Percentiles rank a stretch among this genome's conserved stretches.
phyloP scores from a whole-genome alignment of 1,140 invertebrate genomes.

The Hestina assimilis region DNA sequence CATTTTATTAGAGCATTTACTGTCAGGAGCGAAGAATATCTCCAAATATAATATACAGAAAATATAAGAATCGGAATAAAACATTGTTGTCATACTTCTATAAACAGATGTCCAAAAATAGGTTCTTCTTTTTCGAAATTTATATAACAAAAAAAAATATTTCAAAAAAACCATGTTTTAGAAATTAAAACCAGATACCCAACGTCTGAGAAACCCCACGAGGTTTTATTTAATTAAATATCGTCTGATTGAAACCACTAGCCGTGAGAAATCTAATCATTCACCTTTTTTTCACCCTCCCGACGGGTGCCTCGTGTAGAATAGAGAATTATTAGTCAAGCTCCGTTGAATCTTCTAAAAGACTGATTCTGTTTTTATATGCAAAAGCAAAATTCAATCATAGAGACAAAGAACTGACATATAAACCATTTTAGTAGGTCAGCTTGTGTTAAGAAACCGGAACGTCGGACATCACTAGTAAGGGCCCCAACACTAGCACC shows the following conservation, averaged over 20 bases:
- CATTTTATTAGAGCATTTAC: too few species aligned
- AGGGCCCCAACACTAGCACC: too few species aligned
- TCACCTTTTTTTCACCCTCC: slow-evolving; percentile 39
- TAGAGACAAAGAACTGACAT: slow-evolving; percentile 4
- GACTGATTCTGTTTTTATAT: not conserved
- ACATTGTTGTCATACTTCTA: too few species aligned
- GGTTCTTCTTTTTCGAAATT: not conserved
- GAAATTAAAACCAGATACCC: slow-evolving; percentile 18
- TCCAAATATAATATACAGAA: too few species aligned
- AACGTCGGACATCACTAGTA: too few species aligned
- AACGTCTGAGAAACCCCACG: slow-evolving; percentile 34
- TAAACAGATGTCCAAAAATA: too few species aligned
- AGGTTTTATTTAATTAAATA: slow-evolving; percentile 56
- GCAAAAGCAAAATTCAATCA: not conserved
- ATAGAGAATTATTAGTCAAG: slow-evolving; percentile 27
- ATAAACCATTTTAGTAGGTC: slow-evolving; percentile 1
- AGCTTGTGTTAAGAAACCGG: not conserved
- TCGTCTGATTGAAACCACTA: slow-evolving; percentile 54
- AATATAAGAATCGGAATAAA: too few species aligned
- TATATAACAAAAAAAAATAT: not conserved
- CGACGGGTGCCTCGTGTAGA: slow-evolving; percentile 18
- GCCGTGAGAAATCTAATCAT: slow-evolving; percentile 52
- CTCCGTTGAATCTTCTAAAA: slow-evolving; percentile 12
- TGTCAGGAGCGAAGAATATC: too few species aligned
- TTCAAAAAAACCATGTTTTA: slow-evolving; percentile 1